Conservation (phyloP, 2,797 vertebrate genomes). For the Chaunax sp. region DNA sequence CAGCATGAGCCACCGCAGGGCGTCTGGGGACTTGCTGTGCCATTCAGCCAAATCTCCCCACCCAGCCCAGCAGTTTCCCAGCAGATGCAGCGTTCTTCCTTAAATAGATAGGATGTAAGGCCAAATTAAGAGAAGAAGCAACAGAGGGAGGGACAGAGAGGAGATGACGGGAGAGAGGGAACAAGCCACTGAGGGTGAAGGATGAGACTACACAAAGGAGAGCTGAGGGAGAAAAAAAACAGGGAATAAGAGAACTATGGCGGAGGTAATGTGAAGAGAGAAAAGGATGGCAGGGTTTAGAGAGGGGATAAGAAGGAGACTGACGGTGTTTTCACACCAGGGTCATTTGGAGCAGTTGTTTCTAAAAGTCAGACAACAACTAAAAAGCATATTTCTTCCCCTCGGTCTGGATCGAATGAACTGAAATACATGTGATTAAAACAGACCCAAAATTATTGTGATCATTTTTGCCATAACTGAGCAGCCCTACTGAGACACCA, state of each 20-base stretch:
- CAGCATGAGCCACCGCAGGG: conserved; percentile 35
- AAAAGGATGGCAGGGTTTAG: not conserved
- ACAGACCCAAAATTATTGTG: not conserved
- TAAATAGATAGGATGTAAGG: conserved; percentile 67
- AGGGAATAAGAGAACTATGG: not conserved
- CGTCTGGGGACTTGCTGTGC: conserved; percentile 56
- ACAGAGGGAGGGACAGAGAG: conserved; percentile 1
- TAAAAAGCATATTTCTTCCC: no score
- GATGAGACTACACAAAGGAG: conserved; percentile 12
- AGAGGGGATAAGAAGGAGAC: not conserved
- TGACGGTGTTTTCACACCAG: no score
- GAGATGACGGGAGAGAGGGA: not conserved
- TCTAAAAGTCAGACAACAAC: no score
- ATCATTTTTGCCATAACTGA: no score
- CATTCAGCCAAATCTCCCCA: conserved; percentile 52
- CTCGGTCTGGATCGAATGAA: not conserved
- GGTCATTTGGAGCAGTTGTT: no score
- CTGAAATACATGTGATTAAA: conserved; percentile 1
- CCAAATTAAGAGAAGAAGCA: conserved; percentile 48
- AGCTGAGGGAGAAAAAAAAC: not conserved
- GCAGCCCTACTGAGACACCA: not conserved
- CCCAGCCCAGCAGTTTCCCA: conserved; percentile 55
- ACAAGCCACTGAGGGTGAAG: conserved; percentile 20
- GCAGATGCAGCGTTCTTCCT: conserved; percentile 61
- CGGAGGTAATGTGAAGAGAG: not conserved